Conservation (phyloP, 2,888 invertebrate genomes). For the Eupithecia abbreviata region DNA sequence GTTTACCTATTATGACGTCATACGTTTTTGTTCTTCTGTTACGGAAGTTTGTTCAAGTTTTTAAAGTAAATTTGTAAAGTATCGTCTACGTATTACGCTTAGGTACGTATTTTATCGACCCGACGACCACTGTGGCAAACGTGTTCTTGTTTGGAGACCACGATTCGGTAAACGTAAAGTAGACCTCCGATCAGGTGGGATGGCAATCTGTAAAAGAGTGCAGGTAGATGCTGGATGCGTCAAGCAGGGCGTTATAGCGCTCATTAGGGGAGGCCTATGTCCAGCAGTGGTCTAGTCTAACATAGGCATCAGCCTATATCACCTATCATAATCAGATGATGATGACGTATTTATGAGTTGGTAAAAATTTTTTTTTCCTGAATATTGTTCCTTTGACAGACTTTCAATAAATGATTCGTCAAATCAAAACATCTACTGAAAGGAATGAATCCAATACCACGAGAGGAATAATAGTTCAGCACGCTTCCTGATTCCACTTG, state of each 20-base stretch:
- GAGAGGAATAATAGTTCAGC: background rate
- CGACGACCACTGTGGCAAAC: too few relatives aligned
- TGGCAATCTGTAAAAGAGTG: too few relatives aligned
- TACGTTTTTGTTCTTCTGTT: background rate
- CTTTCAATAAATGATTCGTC: background rate
- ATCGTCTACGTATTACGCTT: background rate
- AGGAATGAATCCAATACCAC: background rate
- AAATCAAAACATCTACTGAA: background rate
- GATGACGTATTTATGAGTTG: background rate
- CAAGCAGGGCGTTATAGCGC: too few relatives aligned
- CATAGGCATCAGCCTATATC: too few relatives aligned
- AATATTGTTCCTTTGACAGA: background rate
- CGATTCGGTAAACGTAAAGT: too few relatives aligned
- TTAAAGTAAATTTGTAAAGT: background rate
- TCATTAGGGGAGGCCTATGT: too few relatives aligned
- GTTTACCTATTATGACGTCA: constrained; percentile 25
- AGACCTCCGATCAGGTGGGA: too few relatives aligned
- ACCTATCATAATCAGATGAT: too few relatives aligned
- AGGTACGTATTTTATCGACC: background rate
- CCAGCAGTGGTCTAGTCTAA: too few relatives aligned
- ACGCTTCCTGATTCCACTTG: background rate
- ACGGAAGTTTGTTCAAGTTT: background rate
- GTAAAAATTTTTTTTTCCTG: background rate
- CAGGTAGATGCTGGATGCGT: too few relatives aligned
- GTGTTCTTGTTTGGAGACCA: too few relatives aligned